phyloP scores from a whole-genome alignment of 2,797 vertebrate genomes.

The Rhynchonycteris naso region DNA sequence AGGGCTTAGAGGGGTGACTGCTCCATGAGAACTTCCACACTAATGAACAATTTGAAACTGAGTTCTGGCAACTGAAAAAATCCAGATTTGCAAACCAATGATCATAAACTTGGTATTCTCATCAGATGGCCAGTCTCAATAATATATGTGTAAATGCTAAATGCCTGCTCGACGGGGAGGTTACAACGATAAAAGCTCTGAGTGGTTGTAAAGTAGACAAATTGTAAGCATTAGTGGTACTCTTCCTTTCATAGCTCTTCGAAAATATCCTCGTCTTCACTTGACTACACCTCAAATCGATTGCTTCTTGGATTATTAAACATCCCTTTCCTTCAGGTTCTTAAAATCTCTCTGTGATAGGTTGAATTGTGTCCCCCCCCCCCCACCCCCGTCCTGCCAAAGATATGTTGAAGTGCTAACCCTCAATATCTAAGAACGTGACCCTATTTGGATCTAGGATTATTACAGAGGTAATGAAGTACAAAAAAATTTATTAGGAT shows the following conservation, averaged over 20 bases:
- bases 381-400: not conserved
- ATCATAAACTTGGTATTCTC: not conserved
- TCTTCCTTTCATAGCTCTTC: not conserved
- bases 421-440: not conserved
- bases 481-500: not conserved
- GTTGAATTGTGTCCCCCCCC: not conserved
- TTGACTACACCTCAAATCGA: not conserved
- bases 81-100: not conserved
- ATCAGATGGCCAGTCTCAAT: not conserved
- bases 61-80: not conserved
- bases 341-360: not conserved
- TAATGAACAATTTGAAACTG: not conserved
- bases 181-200: not conserved
- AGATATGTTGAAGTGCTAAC: not conserved
- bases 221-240: not conserved
- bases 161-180: not conserved
- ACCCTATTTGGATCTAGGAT: not conserved
- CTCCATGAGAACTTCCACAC: not conserved
- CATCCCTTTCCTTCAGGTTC: not conserved
- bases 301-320: constrained; percentile 3
- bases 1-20: not conserved
- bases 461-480: not conserved
- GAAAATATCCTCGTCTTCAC: not conserved
- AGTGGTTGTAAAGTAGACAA: not conserved
- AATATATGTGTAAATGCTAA: not conserved